Conservation (phyloP, 2,113 vertebrate species). For the Agelaius tricolor region DNA sequence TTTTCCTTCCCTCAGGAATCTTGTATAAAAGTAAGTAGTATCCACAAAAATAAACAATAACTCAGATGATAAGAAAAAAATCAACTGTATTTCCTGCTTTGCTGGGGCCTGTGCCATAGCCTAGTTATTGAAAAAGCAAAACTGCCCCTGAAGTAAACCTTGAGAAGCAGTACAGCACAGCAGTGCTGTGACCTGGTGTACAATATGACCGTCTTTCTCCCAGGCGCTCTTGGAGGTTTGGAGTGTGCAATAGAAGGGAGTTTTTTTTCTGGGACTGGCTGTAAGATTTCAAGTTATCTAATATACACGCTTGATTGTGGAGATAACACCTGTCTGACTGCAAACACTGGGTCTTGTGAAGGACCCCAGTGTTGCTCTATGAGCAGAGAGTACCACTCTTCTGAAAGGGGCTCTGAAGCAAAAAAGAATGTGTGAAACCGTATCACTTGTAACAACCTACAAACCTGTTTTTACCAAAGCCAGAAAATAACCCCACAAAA, state of each 20-base stretch:
- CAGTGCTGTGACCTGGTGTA: neutral
- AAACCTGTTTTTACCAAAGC: neutral
- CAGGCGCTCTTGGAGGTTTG: neutral
- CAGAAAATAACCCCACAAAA: neutral
- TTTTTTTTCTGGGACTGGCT: conserved; percentile 12
- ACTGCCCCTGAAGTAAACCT: neutral
- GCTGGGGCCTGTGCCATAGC: neutral
- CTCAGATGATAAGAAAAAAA: neutral
- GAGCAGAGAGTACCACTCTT: neutral
- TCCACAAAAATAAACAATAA: neutral
- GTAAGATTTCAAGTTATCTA: conserved; percentile 50
- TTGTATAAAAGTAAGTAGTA: neutral
- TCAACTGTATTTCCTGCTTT: neutral
- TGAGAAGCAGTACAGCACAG: neutral
- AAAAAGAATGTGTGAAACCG: neutral
- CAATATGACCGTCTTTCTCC: neutral
- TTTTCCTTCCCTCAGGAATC: neutral
- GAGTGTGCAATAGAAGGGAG: neutral
- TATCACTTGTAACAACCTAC: neutral
- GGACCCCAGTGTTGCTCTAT: neutral
- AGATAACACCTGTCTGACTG: conserved; percentile 12
- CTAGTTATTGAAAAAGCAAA: conserved; percentile 8
- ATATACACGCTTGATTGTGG: conserved; percentile 37
- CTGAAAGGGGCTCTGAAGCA: neutral
- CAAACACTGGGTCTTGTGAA: neutral